A percentile compares a stretch with the other conserved stretches of the same genome.
phyloP scores from a whole-genome alignment of 30 jellyfish, hydroid and myxozoan species.

The Mastigias papua region DNA sequence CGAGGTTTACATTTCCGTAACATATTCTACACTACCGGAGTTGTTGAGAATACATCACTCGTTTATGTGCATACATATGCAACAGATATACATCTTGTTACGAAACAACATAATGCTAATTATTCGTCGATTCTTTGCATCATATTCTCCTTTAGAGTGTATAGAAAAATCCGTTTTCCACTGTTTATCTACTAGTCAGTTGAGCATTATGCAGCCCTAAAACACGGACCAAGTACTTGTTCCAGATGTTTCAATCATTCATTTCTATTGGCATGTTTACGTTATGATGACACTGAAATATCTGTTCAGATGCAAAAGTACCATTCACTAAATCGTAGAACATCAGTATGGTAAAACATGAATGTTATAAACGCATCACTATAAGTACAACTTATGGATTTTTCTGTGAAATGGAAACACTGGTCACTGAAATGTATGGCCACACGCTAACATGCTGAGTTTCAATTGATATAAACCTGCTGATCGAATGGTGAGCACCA shows the following conservation, averaged over 20 bases:
- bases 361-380: too few species aligned
- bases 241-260: conserved; percentile 69
- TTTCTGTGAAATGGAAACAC: too few species aligned
- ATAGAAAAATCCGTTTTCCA: neutral
- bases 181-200: neutral
- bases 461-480: conserved; percentile 58
- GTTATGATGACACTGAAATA: conserved; percentile 4
- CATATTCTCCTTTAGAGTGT: neutral
- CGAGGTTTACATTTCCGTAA: conserved; percentile 12
- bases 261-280: conserved; percentile 38
- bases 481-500: conserved; percentile 13
- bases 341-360: too few species aligned
- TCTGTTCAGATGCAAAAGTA: conserved; percentile 34
- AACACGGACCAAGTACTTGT: conserved; percentile 58
- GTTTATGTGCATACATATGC: neutral
- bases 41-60: neutral
- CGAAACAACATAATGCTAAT: neutral
- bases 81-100: neutral
- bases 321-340: neutral
- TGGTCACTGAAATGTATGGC: too few species aligned
- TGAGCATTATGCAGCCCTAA: conserved; percentile 12
- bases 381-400: too few species aligned
- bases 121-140: neutral
- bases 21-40: conserved; percentile 1
- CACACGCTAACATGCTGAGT: conserved; percentile 49